phyloP scores from a whole-genome alignment of 53 echinoderm and acorn worm species.

The Antedon mediterranea region DNA sequence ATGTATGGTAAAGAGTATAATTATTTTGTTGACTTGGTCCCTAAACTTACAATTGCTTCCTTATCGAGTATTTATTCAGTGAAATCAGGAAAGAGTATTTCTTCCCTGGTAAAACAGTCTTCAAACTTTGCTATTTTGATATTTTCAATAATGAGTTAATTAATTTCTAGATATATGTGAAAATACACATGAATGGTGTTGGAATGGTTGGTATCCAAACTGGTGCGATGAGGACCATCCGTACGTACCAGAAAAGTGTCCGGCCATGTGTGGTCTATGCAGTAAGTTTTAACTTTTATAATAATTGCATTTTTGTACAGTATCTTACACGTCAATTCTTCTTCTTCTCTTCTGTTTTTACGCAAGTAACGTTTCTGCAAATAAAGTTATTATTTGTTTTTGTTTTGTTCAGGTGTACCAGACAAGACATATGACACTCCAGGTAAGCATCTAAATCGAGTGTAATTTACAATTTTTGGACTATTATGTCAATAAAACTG shows the following conservation, averaged over 20 bases:
- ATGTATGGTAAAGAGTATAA: no score
- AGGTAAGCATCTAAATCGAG: neutral
- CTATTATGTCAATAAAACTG: no score
- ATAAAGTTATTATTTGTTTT: no score
- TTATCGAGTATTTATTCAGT: no score
- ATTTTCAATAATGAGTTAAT: neutral
- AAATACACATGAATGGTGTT: conserved; percentile 67
- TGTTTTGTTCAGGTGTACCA: neutral
- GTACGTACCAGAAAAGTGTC: conserved; percentile 70
- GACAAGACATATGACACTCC: neutral
- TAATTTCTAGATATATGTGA: conserved; percentile 55
- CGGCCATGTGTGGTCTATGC: conserved; percentile 82
- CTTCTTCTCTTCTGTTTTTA: no score
- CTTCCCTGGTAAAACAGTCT: neutral
- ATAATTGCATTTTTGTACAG: no score
- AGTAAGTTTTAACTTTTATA: conserved; percentile 85
- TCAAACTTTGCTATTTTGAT: neutral
- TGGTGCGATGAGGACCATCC: conserved; percentile 92
- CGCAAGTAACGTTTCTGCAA: neutral
- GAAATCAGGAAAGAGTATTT: neutral
- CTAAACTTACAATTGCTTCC: no score
- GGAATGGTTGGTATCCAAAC: conserved; percentile 77
- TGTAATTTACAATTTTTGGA: neutral
- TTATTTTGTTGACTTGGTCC: no score
- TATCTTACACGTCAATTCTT: no score